These are phyloP conservation scores for Eulacestoma nigropectus DNA, from an alignment of 2,113 vertebrate species.

Conservation along the genomic window DNA sequence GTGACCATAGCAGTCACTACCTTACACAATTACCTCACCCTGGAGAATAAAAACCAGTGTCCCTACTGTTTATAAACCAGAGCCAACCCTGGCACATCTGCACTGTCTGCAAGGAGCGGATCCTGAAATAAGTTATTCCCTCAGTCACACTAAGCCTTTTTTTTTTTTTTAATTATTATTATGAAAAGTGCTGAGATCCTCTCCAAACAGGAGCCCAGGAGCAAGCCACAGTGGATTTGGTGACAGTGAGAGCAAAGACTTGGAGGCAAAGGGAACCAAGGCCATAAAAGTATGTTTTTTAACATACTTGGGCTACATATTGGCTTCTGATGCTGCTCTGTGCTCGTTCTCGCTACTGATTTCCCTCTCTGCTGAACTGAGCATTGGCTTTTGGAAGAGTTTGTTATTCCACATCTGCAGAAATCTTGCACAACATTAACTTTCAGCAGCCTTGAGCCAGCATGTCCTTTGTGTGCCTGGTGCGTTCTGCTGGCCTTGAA, in stretches of 20 bases:
- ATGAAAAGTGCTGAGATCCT: not conserved
- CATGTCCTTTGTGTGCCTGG: not conserved
- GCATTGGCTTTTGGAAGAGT: not conserved
- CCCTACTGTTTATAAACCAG: not conserved
- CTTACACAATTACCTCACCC: not conserved
- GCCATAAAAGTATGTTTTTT: not conserved
- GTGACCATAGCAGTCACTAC: not conserved
- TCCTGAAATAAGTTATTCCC: not conserved
- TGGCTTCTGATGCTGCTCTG: not conserved
- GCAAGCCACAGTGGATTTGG: not conserved
- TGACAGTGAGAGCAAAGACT: not conserved
- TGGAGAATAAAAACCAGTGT: not conserved
- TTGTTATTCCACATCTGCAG: constrained; percentile 33
- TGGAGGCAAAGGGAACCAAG: not conserved
- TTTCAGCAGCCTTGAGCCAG: constrained; percentile 37
- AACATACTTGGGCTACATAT: not conserved
- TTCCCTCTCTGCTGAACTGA: not conserved
- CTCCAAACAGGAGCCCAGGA: not conserved
- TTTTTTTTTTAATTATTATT: not conserved
- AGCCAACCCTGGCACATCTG: not conserved
- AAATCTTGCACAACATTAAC: constrained; percentile 44
- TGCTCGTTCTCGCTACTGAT: not conserved
- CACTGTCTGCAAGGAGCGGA: not conserved
- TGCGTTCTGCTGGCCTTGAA: constrained; percentile 30
- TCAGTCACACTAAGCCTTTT: not conserved